A percentile compares a stretch with the other conserved stretches of the same genome.
phyloP scores from a whole-genome alignment of 2,113 vertebrate species.

The Leptocoma aspasia region DNA sequence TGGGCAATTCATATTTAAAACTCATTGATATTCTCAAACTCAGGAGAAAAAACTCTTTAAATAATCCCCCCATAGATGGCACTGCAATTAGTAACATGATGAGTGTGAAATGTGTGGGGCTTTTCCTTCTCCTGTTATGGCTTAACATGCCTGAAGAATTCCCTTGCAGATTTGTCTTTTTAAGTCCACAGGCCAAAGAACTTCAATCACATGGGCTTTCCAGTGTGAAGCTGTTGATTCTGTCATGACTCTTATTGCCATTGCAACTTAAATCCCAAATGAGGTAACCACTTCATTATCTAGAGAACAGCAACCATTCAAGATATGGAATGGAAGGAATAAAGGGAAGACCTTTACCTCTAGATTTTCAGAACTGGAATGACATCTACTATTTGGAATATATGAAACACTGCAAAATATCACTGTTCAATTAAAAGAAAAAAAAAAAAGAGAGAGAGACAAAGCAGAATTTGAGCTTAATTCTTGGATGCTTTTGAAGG shows the following conservation, averaged over 20 bases:
- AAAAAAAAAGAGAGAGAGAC: background rate
- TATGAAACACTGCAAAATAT: background rate
- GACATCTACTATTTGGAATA: background rate
- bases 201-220: background rate
- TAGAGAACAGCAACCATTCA: background rate
- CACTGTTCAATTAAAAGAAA: background rate
- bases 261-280: background rate
- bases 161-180: background rate
- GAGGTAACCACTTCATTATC: background rate
- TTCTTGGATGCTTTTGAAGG: background rate
- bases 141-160: background rate
- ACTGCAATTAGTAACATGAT: background rate
- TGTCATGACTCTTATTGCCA: background rate
- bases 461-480: background rate
- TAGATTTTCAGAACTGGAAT: background rate
- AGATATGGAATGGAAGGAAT: background rate
- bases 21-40: background rate
- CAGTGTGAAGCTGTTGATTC: background rate
- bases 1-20: background rate
- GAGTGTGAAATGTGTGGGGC: background rate
- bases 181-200: background rate
- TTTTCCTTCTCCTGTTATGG: background rate
- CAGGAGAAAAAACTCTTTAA: background rate
- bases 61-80: background rate
- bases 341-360: background rate